Conservation (phyloP, 2,888 invertebrate genomes). For the Apotomis turbidana region DNA sequence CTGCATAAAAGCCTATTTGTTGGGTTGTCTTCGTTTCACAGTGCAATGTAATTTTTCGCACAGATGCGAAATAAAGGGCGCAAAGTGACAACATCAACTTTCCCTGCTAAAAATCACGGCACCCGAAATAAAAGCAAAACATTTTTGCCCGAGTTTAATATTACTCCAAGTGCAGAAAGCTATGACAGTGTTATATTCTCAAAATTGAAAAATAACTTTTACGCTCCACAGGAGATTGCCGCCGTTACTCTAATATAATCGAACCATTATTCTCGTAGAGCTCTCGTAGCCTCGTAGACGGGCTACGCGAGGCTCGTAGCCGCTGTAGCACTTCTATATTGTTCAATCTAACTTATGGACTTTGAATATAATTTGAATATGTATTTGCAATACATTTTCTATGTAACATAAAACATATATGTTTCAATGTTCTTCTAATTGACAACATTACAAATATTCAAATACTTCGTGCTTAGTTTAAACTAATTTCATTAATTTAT, state of each 20-base stretch:
- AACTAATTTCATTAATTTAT: too few relatives aligned
- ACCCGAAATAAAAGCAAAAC: too few relatives aligned
- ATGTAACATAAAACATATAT: too few relatives aligned
- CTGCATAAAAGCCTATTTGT: too few relatives aligned
- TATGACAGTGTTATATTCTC: not conserved
- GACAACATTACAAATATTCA: too few relatives aligned
- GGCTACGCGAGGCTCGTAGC: not conserved
- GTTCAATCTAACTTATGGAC: not conserved
- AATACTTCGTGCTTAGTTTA: too few relatives aligned
- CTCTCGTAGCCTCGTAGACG: conserved; percentile 13
- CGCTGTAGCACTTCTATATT: not conserved
- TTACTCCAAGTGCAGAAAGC: not conserved
- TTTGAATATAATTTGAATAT: not conserved
- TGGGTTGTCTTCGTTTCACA: too few relatives aligned
- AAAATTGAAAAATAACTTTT: conserved; percentile 11
- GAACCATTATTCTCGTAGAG: conserved; percentile 19
- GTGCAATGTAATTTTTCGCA: too few relatives aligned
- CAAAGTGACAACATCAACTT: too few relatives aligned
- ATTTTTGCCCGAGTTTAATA: not conserved
- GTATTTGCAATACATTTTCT: not conserved
- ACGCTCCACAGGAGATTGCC: conserved; percentile 12
- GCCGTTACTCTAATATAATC: conserved; percentile 13
- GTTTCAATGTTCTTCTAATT: too few relatives aligned
- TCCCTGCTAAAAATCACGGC: too few relatives aligned
- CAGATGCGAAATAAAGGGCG: too few relatives aligned